These are phyloP conservation scores for Heliothis peltigera DNA, from an alignment of 2,888 invertebrate genomes.

Conservation along the genomic window DNA sequence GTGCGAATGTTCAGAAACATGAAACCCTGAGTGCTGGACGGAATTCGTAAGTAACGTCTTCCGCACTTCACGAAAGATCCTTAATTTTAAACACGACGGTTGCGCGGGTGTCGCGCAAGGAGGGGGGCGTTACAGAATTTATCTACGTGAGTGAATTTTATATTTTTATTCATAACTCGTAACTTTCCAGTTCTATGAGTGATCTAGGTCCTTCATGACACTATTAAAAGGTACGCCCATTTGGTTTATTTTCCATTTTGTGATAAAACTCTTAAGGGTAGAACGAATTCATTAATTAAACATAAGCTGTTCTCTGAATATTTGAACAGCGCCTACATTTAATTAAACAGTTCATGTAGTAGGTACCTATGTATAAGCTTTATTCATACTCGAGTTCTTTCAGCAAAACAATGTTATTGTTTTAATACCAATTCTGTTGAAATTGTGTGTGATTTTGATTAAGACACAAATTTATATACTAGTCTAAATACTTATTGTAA, in stretches of 20 bases:
- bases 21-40: conserved; percentile 24
- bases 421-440: not conserved
- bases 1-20: conserved; percentile 27
- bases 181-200: conserved; percentile 42
- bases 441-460: not conserved
- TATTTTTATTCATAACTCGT: conserved; percentile 53
- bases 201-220: conserved; percentile 32
- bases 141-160: conserved; percentile 60
- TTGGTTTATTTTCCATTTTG: conserved; percentile 22
- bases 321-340: conserved; percentile 16
- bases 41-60: conserved; percentile 48
- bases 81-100: conserved; percentile 47
- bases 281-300: conserved; percentile 25
- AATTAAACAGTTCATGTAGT: conserved; percentile 11
- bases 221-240: conserved; percentile 24
- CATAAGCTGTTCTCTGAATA: conserved; percentile 13
- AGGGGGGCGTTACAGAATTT: conserved; percentile 45
- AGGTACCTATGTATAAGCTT: not conserved
- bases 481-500: too few species aligned
- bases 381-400: conserved; percentile 3
- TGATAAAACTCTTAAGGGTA: conserved; percentile 8
- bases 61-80: conserved; percentile 30
- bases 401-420: not conserved
- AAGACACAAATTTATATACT: not conserved
- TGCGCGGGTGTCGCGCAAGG: conserved; percentile 24